phyloP scores from a whole-genome alignment of 2,113 vertebrate species.

The Podiceps cristatus region DNA sequence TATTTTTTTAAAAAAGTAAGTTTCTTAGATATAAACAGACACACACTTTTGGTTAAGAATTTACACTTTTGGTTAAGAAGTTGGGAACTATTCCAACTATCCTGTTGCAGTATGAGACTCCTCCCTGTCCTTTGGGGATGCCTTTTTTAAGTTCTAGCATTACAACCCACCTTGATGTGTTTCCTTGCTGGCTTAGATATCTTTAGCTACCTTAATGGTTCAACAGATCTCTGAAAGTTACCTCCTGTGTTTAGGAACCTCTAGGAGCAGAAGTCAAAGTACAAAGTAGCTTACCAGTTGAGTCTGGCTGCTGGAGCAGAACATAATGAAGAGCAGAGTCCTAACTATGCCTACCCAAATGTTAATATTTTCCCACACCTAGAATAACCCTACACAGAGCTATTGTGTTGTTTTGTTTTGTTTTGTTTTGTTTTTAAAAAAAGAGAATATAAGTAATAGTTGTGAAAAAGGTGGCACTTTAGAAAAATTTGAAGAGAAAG shows the following conservation, averaged over 20 bases:
- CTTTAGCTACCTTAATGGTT: not conserved
- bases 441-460: not conserved
- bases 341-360: not conserved
- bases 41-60: not conserved
- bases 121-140: not conserved
- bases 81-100: not conserved
- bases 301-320: not conserved
- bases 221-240: not conserved
- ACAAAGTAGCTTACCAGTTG: not conserved
- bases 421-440: too few relatives aligned
- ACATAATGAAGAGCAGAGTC: not conserved
- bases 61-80: not conserved
- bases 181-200: not conserved
- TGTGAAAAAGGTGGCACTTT: not conserved
- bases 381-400: not conserved
- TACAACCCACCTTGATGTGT: not conserved
- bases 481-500: not conserved
- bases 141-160: not conserved
- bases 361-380: not conserved
- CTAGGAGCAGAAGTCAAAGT: not conserved
- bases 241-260: not conserved
- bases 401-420: not conserved
- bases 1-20: not conserved
- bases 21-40: not conserved
- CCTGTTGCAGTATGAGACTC: not conserved